phyloP scores from a whole-genome alignment of 2,113 vertebrate genomes.

The Gobio gobio region DNA sequence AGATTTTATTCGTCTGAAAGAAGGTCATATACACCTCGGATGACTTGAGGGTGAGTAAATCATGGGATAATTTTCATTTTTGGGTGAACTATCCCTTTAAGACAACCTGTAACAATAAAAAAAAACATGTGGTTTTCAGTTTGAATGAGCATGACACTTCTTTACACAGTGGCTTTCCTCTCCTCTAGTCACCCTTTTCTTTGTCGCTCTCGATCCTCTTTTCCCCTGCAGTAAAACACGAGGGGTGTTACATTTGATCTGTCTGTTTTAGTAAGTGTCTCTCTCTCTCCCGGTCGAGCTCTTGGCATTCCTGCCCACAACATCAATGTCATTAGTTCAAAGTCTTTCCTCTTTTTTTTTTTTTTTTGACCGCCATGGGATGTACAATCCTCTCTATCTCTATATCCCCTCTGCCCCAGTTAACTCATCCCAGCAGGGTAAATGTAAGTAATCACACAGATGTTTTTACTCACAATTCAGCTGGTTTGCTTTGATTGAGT shows the following conservation, averaged over 20 bases:
- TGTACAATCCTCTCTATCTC: slow-evolving; percentile 6
- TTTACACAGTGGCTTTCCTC: not conserved
- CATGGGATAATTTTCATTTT: too few relatives aligned
- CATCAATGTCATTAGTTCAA: slow-evolving; percentile 27
- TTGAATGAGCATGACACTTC: not conserved
- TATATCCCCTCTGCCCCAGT: slow-evolving; percentile 26
- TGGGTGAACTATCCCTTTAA: too few relatives aligned
- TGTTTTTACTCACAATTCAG: not conserved
- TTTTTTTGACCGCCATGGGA: slow-evolving; percentile 11
- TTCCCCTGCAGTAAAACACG: slow-evolving; percentile 11
- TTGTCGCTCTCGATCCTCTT: slow-evolving; percentile 2
- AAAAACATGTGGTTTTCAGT: not conserved
- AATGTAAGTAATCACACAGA: not conserved
- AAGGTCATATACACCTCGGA: too few relatives aligned
- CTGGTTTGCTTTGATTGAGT: not conserved
- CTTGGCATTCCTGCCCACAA: not conserved
- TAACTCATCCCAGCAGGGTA: not conserved
- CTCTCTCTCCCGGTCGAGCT: slow-evolving; percentile 2
- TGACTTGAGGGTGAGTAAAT: too few relatives aligned
- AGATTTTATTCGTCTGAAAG: too few relatives aligned
- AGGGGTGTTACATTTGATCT: slow-evolving; percentile 28
- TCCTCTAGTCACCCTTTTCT: slow-evolving; percentile 13
- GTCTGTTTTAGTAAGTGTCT: slow-evolving; percentile 21
- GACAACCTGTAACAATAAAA: not conserved
- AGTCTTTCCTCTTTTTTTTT: not conserved